Conservation (phyloP, 2,113 vertebrate genomes). For the Melanocharis versteri region DNA sequence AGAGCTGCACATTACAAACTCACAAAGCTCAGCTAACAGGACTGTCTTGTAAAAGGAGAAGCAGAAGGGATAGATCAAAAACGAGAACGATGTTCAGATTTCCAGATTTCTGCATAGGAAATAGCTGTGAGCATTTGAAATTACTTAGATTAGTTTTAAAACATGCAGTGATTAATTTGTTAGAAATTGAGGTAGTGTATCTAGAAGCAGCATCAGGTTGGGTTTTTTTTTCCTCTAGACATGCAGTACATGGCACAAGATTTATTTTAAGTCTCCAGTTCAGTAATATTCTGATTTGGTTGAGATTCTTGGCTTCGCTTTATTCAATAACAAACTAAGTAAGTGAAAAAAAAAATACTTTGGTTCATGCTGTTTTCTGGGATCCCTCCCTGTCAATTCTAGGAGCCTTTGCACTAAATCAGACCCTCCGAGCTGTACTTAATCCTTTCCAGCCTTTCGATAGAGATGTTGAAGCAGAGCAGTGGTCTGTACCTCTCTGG, state of each 20-base stretch:
- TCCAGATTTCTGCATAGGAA: not conserved
- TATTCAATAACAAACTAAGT: not conserved
- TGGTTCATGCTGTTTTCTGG: not conserved
- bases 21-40: not conserved
- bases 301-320: not conserved
- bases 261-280: not conserved
- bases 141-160: not conserved
- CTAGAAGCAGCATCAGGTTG: not conserved
- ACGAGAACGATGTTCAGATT: not conserved
- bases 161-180: not conserved
- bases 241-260: not conserved
- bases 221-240: not conserved
- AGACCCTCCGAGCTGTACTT: not conserved
- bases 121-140: not conserved
- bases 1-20: not conserved
- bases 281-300: not conserved
- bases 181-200: not conserved
- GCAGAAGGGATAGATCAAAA: not conserved
- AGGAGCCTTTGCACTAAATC: not conserved
- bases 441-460: not conserved
- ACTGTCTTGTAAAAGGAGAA: not conserved
- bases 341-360: not conserved
- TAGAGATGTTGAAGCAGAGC: not conserved
- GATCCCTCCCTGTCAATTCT: not conserved
- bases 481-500: slow-evolving; percentile 74